Evolutionary conservation across 1,140 invertebrate species (phyloP).

Genomic region (Cylas formicarius): DNA sequence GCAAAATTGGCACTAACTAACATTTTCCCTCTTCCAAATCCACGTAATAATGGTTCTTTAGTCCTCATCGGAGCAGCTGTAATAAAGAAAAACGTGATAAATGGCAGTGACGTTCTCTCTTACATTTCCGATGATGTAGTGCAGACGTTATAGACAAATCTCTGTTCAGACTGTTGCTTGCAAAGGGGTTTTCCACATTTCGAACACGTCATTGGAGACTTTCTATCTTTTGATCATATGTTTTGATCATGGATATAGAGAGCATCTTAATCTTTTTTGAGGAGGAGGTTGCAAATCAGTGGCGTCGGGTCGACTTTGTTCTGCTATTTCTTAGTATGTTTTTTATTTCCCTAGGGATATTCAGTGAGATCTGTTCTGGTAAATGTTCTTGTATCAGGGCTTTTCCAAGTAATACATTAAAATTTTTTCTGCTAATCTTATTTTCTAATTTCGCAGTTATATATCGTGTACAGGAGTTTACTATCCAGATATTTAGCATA

Average conservation of each 20-base stretch:
- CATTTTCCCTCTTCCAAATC: too few species aligned
- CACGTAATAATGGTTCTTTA: too few species aligned
- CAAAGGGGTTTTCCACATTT: conserved; percentile 8
- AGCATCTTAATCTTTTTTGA: conserved; percentile 8
- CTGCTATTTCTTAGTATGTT: not conserved
- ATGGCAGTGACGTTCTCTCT: too few species aligned
- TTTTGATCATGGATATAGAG: conserved; percentile 1
- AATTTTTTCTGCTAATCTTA: not conserved
- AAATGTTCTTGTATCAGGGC: conserved; percentile 4
- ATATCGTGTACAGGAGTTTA: too few species aligned
- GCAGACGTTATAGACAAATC: not conserved
- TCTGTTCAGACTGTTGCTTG: conserved; percentile 9
- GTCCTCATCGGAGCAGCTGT: not conserved
- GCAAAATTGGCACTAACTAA: too few species aligned
- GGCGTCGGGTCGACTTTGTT: conserved; percentile 1
- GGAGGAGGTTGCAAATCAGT: not conserved
- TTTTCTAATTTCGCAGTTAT: conserved; percentile 1
- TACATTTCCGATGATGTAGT: too few species aligned
- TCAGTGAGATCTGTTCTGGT: conserved; percentile 1
- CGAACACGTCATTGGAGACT: conserved; percentile 1
- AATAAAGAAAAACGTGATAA: conserved; percentile 2
- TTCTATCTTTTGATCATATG: conserved; percentile 10
- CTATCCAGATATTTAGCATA: conserved; percentile 6
- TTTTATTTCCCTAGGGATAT: conserved; percentile 4
- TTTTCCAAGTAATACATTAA: conserved; percentile 6